A percentile compares a stretch with the other conserved stretches of the same genome.
Conservation (phyloP, 2,113 vertebrate genomes). For the Notiomystis cincta region DNA sequence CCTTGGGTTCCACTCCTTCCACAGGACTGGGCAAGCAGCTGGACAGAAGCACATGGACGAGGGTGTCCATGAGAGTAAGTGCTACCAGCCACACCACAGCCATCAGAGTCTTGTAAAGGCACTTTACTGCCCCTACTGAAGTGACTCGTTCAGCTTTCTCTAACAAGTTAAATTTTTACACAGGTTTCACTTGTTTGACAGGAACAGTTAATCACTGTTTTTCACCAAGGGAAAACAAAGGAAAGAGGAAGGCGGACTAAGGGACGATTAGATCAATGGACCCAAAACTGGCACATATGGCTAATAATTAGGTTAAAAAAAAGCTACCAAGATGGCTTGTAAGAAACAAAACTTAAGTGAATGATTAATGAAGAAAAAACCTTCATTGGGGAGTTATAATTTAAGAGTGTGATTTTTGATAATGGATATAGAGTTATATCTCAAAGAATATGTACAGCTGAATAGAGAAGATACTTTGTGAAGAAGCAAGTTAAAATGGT, state of each 20-base stretch:
- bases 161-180: neutral
- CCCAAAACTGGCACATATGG: neutral
- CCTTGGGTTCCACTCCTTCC: neutral
- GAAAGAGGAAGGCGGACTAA: neutral
- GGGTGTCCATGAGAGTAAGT: neutral
- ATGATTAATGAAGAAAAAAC: neutral
- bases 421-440: neutral
- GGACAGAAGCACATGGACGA: neutral
- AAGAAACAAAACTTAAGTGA: neutral
- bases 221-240: neutral
- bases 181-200: neutral
- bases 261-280: neutral
- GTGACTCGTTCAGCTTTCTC: neutral
- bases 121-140: neutral
- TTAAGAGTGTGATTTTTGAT: neutral
- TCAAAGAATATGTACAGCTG: neutral
- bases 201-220: neutral
- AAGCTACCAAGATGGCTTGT: neutral
- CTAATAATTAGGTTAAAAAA: neutral
- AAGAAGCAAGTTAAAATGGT: neutral
- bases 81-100: neutral
- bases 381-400: neutral
- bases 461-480: neutral
- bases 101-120: neutral
- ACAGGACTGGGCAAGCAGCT: neutral